Conservation (phyloP, 2,888 invertebrate genomes). For the Pyrrhia umbra region DNA sequence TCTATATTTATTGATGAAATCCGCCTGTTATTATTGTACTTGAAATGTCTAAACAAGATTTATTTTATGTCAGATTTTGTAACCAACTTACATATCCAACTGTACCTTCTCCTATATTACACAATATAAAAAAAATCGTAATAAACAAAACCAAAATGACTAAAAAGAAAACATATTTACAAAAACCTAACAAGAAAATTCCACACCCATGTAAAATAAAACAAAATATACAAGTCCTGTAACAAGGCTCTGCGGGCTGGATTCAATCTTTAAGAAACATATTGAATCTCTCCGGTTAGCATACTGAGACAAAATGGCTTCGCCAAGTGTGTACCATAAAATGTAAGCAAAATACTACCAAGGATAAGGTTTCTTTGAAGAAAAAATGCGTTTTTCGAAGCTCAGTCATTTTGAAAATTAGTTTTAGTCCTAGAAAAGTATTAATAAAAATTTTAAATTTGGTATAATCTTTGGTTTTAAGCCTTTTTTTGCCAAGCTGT, state of each 20-base stretch:
- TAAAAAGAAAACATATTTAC: slow-evolving; percentile 1
- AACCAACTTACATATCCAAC: too few species aligned
- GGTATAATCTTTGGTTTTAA: too few species aligned
- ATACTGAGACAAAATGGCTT: slow-evolving; percentile 45
- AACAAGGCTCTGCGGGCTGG: slow-evolving; percentile 43
- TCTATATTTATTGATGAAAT: too few species aligned
- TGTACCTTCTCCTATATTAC: too few species aligned
- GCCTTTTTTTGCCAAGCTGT: too few species aligned
- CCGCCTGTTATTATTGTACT: too few species aligned
- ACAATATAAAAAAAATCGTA: slow-evolving; percentile 7
- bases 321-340: slow-evolving; percentile 41
- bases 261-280: slow-evolving; percentile 57
- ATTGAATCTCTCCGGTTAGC: slow-evolving; percentile 50
- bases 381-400: slow-evolving; percentile 42
- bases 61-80: too few species aligned
- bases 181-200: slow-evolving; percentile 29
- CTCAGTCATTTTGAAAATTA: too few species aligned
- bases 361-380: not conserved
- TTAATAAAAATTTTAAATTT: too few species aligned
- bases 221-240: slow-evolving; percentile 33
- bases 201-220: slow-evolving; percentile 40
- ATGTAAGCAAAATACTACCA: slow-evolving; percentile 30
- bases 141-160: not conserved
- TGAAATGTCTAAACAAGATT: too few species aligned
- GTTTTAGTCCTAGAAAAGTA: too few species aligned